Base-by-base conservation (phyloP, 1,140 invertebrate genomes). In the Drosophila rhopaloa region DNA sequence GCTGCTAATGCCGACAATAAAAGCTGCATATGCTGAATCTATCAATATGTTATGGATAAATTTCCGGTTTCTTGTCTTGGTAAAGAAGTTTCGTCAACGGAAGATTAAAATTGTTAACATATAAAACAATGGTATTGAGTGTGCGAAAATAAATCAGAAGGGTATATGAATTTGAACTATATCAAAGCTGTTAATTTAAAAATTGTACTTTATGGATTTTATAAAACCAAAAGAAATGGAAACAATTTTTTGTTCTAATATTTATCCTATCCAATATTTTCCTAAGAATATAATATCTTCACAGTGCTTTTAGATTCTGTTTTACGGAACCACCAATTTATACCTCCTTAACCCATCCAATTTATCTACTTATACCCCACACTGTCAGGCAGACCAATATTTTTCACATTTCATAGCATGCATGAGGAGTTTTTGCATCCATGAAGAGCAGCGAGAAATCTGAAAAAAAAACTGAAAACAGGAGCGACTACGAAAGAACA, bases 331-430 rank as follows among this genome's bases (percentile, higher is more conserved):
- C n/a, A 16, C 29, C 43, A 24, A 16, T 46, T 9, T 14, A 32
- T 38, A 24, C 5, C 56, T 8, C 40, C 27, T 8, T 5, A 4
- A 4, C 1, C 29, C 24, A 37, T 44, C 9, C 27, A 10, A 44
- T 24, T 27, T 38, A 62, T 5, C 14, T 19, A 13, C 11, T 19
- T 19, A 38, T 29, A 19, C 37, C 58, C 58, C 46, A n/a, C 35
- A 16, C 53, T 35, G 41, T 19, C 38, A 14, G 51, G 3, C 50
- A 7, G 2, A 14, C 53, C 79, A 76, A 82, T 88, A 86, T 82
- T 76, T 82, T 79, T 44, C 50, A 70, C 75, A 79, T 82, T 82
- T 79, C 62, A 81, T 70, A 48, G 71, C 73, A 85, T 80, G 81
- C 81, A 84, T 88, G 71, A 72, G 40, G 75, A 57, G 58, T 54